Conservation (phyloP, 2,797 vertebrate species). For the Pterois miles region DNA sequence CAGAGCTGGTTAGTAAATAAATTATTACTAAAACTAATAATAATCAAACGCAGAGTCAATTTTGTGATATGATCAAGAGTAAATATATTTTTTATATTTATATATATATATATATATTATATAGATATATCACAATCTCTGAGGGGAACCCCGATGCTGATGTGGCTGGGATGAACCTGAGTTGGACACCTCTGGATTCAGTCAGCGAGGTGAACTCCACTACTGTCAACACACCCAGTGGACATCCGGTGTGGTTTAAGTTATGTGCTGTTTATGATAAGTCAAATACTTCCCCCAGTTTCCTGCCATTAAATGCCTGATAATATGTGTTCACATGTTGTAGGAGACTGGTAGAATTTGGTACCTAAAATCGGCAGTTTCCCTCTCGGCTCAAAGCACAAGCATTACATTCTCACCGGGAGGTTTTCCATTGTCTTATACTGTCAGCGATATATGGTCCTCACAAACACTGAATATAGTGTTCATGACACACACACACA, state of each 20-base stretch:
- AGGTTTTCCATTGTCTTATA: too few species aligned
- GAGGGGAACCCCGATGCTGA: too few species aligned
- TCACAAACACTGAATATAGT: neutral
- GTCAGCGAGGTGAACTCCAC: neutral
- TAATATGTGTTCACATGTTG: neutral
- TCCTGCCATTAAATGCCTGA: neutral
- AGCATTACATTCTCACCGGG: too few species aligned
- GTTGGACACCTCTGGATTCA: too few species aligned
- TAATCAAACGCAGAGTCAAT: too few species aligned
- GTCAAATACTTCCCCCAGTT: neutral
- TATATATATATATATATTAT: too few species aligned
- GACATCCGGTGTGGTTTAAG: neutral
- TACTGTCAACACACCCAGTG: neutral
- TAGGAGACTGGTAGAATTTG: neutral
- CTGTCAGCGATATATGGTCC: neutral
- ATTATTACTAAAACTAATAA: too few species aligned
- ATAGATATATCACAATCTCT: too few species aligned
- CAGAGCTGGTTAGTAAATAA: too few species aligned
- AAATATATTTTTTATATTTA: too few species aligned
- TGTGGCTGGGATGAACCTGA: too few species aligned
- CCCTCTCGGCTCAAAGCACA: neutral
- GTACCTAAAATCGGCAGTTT: neutral
- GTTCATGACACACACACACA: neutral
- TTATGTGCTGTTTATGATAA: neutral
- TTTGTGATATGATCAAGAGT: too few species aligned